Conservation (phyloP, 2,888 invertebrate genomes). For the Phymatocera aterrima region DNA sequence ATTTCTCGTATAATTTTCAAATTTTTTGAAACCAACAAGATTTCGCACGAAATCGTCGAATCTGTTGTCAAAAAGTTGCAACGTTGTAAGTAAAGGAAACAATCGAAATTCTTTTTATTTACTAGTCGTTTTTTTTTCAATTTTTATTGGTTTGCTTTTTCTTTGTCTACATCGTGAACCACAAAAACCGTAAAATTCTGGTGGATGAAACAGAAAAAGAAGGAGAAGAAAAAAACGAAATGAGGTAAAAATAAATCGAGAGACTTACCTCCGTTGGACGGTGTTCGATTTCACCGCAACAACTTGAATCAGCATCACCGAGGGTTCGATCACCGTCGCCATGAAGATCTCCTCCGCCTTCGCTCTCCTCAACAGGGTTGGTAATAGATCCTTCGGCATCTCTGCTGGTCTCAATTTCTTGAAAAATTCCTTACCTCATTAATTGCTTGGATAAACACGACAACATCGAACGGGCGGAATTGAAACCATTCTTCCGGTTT, state of each 20-base stretch:
- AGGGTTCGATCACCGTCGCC: conserved; percentile 66
- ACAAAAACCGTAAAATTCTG: not conserved
- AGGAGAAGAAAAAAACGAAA: not conserved
- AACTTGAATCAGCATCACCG: conserved; percentile 66
- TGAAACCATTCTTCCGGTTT: not conserved
- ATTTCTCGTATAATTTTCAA: too few relatives aligned
- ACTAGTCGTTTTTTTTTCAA: too few relatives aligned
- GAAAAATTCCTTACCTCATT: conserved; percentile 12
- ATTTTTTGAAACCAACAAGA: too few relatives aligned
- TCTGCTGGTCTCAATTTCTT: conserved; percentile 67
- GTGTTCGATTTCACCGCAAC: conserved; percentile 65
- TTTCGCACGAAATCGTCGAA: too few relatives aligned
- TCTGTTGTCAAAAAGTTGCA: too few relatives aligned
- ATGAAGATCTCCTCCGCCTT: conserved; percentile 64
- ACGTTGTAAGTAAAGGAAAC: too few relatives aligned
- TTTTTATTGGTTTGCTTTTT: too few relatives aligned
- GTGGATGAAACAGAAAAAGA: not conserved
- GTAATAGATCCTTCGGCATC: conserved; percentile 69
- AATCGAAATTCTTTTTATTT: too few relatives aligned
- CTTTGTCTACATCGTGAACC: not conserved
- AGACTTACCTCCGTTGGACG: conserved; percentile 59
- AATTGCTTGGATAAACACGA: conserved; percentile 21
- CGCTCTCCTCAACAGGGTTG: conserved; percentile 67
- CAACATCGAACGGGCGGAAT: not conserved
- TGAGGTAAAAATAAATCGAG: not conserved